Evolutionary conservation across 2,113 vertebrate genomes (phyloP), one percentile per base, ranked within the genome.

Genomic region (Pipra filicauda): DNA sequence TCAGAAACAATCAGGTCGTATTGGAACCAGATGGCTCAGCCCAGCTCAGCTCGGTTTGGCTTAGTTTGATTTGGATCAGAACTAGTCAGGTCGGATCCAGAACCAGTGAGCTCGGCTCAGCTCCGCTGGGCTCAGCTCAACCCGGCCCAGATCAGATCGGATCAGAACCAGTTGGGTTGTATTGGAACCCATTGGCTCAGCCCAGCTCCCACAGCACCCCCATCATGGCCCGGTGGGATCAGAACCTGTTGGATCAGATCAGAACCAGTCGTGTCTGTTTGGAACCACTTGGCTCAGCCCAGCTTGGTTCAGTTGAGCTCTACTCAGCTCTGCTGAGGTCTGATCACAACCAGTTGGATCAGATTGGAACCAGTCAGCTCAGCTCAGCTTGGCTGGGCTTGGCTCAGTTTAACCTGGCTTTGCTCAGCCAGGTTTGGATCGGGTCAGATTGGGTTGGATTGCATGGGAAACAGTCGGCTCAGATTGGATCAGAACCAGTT

Each of bases 11-110:
- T 33, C 33, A n/a, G 49, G 23, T 18, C 11, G 22, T 33, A 46
- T 23, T n/a, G 41, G n/a, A 19, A 15, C 41, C 82, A n/a, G 59
- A n/a, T 23, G 17, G 35, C 5, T 28, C 15, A 9, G 8, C 2
- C 2, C 3, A 4, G 48, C 14, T 19, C 14, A 12, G 54, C 12
- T 3, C 2, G 1, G 26, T 5, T 49, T 3, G 2, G 23, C 15
- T 46, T 3, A 8, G 27, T 9, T 19, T 19, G 43, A 43, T 11
- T 15, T 5, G 2, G 31, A 20, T 26, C 7, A 12, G 8, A 2
- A 55, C 52, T 31, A 55, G 17, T 31, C 46, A 17, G 43, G 14
- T 14, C 7, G 1, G 35, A 23, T 21, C 6, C 19, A 28, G 23
- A 48, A 33, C 6, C 39, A 4, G 11, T 19, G 8, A 7, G 11